phyloP scores from a whole-genome alignment of 2,797 vertebrate genomes.

The Fundulus diaphanus region DNA sequence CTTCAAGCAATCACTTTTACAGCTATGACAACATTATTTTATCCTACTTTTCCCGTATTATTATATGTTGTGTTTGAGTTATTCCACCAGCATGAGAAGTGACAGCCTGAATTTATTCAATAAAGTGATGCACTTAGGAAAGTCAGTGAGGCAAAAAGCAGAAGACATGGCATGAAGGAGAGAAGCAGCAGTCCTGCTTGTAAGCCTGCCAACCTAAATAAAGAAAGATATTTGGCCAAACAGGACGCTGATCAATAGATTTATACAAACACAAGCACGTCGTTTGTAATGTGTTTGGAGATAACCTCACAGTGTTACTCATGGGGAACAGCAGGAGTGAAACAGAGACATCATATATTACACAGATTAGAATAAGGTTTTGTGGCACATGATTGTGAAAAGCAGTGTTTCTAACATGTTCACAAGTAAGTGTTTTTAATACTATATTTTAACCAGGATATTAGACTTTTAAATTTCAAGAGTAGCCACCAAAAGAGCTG shows the following conservation, averaged over 20 bases:
- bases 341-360: constrained; percentile 63
- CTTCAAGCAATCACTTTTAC: constrained; percentile 98
- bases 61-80: constrained; percentile 99
- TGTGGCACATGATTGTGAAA: constrained; percentile 35
- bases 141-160: constrained; percentile 94
- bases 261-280: constrained; percentile 89
- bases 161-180: constrained; percentile 81
- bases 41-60: constrained; percentile 99
- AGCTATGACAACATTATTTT: constrained; percentile 99
- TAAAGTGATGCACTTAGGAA: constrained; percentile 96
- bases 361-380: constrained; percentile 60
- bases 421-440: not conserved
- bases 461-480: not conserved
- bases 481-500: not conserved
- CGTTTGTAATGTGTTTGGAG: constrained; percentile 76
- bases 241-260: constrained; percentile 90
- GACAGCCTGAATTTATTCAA: constrained; percentile 99
- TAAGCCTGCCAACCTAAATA: constrained; percentile 82
- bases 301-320: constrained; percentile 58
- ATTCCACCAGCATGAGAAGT: constrained; percentile 98
- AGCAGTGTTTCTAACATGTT: constrained; percentile 10
- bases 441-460: not conserved
- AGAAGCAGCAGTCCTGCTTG: constrained; percentile 75
- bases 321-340: constrained; percentile 57
- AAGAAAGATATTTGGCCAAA: constrained; percentile 89